Evolutionary conservation across 2,888 invertebrate species (phyloP), one percentile per base, ranked within the genome.

Genomic region (Abrostola triplasia): DNA sequence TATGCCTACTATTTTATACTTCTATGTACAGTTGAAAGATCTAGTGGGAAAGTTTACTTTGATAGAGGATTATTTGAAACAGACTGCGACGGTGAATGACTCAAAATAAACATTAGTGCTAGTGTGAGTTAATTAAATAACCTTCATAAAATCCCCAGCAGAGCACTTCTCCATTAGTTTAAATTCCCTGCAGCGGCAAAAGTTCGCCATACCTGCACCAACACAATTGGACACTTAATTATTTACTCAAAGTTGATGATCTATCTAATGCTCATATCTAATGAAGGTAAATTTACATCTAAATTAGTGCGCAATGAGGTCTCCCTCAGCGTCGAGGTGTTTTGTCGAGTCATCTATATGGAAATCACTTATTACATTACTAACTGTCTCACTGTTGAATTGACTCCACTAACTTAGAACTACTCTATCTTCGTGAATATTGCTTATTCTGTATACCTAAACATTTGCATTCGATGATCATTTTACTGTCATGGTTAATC

Each of bases 231-330:
- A 59, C n/a, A n/a, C n/a, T n/a, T n/a, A n/a, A n/a, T n/a, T 59
- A 67, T 63, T 42, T 61, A 35, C 62, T 38, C 38, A 36, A 50
- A 55, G 70, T 63, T 74, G 48, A 63, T n/a, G n/a, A n/a, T n/a
- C n/a, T n/a, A n/a, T n/a, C n/a, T n/a, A n/a, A n/a, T n/a, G n/a
- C n/a, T n/a, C n/a, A n/a, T 73, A 74, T 69, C 66, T 76, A 78
- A 79, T 76, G 73, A 79, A 76, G 68, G 61, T 67, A 67, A 77
- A 84, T 85, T 84, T 81, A 80, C 85, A 84, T 85, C 64, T 81
- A 82, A 80, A 82, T 81, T 80, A 72, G 67, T 67, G 64, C 66
- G 72, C 74, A 74, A 73, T 73, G 73, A 79, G 70, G 70, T 70
- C 69, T 73, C 66, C 58, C 66, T 70, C 60, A 52, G 48, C 59